These are phyloP conservation scores for Tetramorium bicarinatum DNA, from an alignment of 2,888 invertebrate genomes.

Conservation along the genomic window DNA sequence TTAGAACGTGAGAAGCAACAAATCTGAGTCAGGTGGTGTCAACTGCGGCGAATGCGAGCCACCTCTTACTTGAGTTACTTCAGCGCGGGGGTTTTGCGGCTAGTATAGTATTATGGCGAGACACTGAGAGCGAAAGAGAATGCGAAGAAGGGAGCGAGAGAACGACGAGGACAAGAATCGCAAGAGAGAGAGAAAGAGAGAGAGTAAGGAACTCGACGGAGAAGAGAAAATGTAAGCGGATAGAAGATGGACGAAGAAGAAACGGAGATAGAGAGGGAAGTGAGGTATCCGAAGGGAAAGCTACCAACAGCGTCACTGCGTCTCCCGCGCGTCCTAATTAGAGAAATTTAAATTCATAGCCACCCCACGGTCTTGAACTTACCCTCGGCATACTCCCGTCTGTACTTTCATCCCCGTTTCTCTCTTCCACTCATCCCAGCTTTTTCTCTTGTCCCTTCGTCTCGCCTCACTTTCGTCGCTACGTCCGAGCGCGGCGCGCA, in stretches of 20 bases:
- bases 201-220: conserved; percentile 46
- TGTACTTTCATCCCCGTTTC: conserved; percentile 58
- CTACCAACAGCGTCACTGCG: conserved; percentile 78
- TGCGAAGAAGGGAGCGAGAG: background rate
- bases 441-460: conserved; percentile 44
- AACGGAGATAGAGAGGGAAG: conserved; percentile 60
- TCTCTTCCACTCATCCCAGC: conserved; percentile 57
- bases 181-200: conserved; percentile 58
- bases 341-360: conserved; percentile 86
- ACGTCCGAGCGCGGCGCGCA: conserved; percentile 72
- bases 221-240: conserved; percentile 64
- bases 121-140: conserved; percentile 42
- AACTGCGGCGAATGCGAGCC: conserved; percentile 81
- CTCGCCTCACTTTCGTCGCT: conserved; percentile 53
- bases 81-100: conserved; percentile 77
- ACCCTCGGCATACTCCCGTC: conserved; percentile 63
- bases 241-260: conserved; percentile 51
- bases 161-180: conserved; percentile 53
- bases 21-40: conserved; percentile 86
- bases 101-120: conserved; percentile 68
- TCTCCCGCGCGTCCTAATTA: conserved; percentile 84
- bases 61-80: conserved; percentile 82
- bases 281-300: conserved; percentile 73
- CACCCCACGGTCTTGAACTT: conserved; percentile 80
- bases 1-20: conserved; percentile 86